Conservation (phyloP, 2,888 invertebrate genomes). For the Ligdia adustata region DNA sequence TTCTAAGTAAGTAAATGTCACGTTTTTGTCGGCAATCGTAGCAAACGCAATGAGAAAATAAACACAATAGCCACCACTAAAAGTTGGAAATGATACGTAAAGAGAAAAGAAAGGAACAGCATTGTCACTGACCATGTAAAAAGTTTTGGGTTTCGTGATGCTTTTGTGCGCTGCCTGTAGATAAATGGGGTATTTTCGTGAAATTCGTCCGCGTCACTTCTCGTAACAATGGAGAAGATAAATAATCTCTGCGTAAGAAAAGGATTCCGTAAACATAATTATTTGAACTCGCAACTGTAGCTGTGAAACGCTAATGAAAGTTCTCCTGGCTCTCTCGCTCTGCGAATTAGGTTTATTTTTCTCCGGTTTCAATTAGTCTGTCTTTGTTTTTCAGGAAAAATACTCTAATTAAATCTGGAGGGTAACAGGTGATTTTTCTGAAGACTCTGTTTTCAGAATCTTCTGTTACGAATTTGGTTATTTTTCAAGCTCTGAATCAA, state of each 20-base stretch:
- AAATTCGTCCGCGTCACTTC: constrained; percentile 82
- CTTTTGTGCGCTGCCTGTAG: constrained; percentile 77
- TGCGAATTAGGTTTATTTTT: constrained; percentile 71
- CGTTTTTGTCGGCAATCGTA: constrained; percentile 41
- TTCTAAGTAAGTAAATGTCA: constrained; percentile 45
- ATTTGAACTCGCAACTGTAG: constrained; percentile 81
- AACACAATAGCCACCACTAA: constrained; percentile 59
- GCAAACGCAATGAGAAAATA: constrained; percentile 53
- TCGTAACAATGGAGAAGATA: constrained; percentile 80
- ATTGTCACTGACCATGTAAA: constrained; percentile 82
- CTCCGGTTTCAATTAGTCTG: constrained; percentile 66
- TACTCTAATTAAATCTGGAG: constrained; percentile 67
- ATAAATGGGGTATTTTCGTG: constrained; percentile 81
- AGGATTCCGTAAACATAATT: constrained; percentile 83
- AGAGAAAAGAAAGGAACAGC: constrained; percentile 76
- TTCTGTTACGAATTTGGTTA: too few relatives aligned
- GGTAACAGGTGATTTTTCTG: constrained; percentile 52
- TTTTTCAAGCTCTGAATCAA: too few relatives aligned
- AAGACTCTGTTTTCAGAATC: constrained; percentile 29
- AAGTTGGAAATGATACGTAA: constrained; percentile 74
- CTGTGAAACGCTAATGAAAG: constrained; percentile 77
- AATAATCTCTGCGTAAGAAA: constrained; percentile 82
- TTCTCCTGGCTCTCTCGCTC: constrained; percentile 65
- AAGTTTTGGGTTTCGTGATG: constrained; percentile 80
- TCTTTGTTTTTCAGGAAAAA: constrained; percentile 68